Percentiles rank a stretch among this genome's conserved stretches.
phyloP scores from a whole-genome alignment of 2,113 vertebrate genomes.

The Sminthopsis crassicaudata region DNA sequence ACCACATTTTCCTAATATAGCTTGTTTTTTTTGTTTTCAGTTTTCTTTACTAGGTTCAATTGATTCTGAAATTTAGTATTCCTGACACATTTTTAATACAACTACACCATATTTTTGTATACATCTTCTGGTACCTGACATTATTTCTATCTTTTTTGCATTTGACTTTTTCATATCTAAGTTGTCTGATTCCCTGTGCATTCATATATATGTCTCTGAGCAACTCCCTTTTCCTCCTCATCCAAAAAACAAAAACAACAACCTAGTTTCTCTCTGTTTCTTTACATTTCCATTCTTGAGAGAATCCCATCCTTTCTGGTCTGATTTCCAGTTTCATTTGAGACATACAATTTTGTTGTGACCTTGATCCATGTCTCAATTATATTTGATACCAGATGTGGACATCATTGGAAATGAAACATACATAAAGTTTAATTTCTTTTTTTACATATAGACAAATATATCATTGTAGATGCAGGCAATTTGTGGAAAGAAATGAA shows the following conservation, averaged over 20 bases:
- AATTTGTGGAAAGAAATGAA: neutral
- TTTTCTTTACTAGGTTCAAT: neutral
- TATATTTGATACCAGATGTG: neutral
- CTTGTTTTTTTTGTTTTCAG: neutral
- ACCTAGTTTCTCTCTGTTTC: neutral
- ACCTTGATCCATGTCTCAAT: neutral
- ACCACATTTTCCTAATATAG: neutral
- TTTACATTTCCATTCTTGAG: neutral
- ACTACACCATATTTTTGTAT: neutral
- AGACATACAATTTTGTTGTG: neutral
- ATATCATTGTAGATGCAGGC: neutral
- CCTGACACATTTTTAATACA: neutral
- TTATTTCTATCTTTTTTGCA: neutral
- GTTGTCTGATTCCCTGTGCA: neutral
- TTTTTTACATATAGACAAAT: neutral
- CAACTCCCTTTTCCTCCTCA: neutral
- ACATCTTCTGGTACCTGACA: neutral
- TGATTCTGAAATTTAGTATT: neutral
- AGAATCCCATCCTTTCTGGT: neutral
- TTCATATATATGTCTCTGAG: neutral
- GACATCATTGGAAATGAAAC: neutral
- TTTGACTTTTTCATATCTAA: neutral
- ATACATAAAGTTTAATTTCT: constrained; percentile 28
- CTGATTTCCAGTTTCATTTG: neutral
- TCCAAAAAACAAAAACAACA: neutral